phyloP scores from a whole-genome alignment of 2,113 vertebrate species.

The Holacanthus passer region DNA sequence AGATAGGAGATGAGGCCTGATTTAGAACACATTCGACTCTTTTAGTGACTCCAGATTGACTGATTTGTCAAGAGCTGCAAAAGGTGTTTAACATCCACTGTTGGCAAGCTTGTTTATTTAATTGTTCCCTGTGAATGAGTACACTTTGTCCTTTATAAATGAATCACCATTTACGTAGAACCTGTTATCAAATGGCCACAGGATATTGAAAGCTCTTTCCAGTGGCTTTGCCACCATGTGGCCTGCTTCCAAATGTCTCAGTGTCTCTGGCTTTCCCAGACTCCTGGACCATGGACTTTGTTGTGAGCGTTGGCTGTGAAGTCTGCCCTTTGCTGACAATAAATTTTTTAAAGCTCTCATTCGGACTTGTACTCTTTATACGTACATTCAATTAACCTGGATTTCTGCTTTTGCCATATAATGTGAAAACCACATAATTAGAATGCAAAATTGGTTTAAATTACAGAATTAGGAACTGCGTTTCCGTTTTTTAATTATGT shows the following conservation, averaged over 20 bases:
- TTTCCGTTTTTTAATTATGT: not conserved
- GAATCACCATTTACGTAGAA: slow-evolving; percentile 9
- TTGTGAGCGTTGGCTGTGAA: slow-evolving; percentile 3
- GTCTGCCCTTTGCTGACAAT: not conserved
- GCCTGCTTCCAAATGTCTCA: slow-evolving; percentile 14
- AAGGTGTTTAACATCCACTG: not conserved
- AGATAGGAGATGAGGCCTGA: slow-evolving; percentile 29
- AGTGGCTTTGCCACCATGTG: not conserved
- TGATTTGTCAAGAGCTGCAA: slow-evolving; percentile 8
- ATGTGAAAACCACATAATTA: not conserved
- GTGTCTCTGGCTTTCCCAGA: slow-evolving; percentile 8
- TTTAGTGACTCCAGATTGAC: slow-evolving; percentile 22
- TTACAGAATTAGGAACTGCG: not conserved
- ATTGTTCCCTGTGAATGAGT: not conserved
- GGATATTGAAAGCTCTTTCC: not conserved
- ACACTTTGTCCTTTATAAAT: slow-evolving; percentile 7
- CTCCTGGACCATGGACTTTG: slow-evolving; percentile 51
- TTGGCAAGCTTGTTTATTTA: not conserved
- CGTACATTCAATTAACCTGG: not conserved
- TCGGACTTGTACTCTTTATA: not conserved
- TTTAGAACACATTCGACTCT: slow-evolving; percentile 38
- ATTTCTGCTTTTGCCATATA: not conserved
- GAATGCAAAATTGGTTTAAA: not conserved
- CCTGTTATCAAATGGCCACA: not conserved
- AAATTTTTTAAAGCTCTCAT: not conserved